Percentiles rank a stretch among this genome's conserved stretches.
These are phyloP conservation scores for Bagarius yarrelli DNA, from an alignment of 2,113 vertebrate species.

Conservation along the genomic window DNA sequence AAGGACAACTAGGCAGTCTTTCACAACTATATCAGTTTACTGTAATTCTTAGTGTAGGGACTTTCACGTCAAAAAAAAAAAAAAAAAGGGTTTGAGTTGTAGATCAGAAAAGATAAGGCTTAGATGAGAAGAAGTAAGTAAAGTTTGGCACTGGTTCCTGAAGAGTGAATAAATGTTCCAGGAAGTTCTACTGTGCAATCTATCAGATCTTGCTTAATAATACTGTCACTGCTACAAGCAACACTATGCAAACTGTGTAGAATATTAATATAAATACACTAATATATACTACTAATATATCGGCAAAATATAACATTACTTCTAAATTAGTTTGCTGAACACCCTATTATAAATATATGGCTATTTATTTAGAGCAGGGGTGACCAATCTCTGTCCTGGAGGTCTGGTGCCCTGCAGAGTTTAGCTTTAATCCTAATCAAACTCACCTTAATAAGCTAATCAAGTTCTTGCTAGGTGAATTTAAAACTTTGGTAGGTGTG, in stretches of 20 bases:
- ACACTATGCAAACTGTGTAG: not conserved
- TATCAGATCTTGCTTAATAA: constrained; percentile 6
- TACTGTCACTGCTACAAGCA: not conserved
- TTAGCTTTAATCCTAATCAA: too few relatives aligned
- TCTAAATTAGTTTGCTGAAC: not conserved
- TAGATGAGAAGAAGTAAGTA: not conserved
- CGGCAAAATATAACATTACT: not conserved
- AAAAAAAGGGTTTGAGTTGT: constrained; percentile 2
- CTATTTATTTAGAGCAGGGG: not conserved
- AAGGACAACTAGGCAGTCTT: not conserved
- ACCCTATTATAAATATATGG: not conserved
- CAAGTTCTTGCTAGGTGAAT: too few relatives aligned
- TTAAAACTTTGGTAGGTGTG: too few relatives aligned
- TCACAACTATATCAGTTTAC: not conserved
- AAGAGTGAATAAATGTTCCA: constrained; percentile 8
- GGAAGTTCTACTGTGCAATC: constrained; percentile 5
- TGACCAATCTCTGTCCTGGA: too few relatives aligned
- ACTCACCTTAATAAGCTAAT: too few relatives aligned
- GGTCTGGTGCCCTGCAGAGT: too few relatives aligned
- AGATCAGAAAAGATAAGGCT: constrained; percentile 6
- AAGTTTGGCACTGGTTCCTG: not conserved
- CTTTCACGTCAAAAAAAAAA: constrained; percentile 10
- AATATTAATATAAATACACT: not conserved
- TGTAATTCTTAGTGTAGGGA: constrained; percentile 24
- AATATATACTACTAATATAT: not conserved